Percentiles rank a stretch among this genome's conserved stretches.
Evolutionary conservation across 2,797 vertebrate species (phyloP).

Genomic region (Phoxinus dragarum): DNA sequence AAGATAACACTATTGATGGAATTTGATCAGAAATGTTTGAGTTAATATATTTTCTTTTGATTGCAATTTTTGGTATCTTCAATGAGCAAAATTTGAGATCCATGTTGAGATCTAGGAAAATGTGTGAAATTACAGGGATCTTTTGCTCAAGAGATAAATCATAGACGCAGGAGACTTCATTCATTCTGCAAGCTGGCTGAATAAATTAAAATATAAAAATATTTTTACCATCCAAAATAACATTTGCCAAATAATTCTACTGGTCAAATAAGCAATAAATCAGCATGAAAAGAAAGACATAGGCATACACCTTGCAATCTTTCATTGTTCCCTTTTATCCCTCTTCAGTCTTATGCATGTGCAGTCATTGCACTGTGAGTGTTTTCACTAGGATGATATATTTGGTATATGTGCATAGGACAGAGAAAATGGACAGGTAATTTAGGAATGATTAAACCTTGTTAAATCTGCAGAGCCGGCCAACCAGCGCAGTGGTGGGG

Average conservation of each 20-base stretch:
- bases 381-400: constrained; percentile 17
- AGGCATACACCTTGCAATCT: not conserved
- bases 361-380: constrained; percentile 2
- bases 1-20: not conserved
- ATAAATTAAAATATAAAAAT: not conserved
- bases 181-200: not conserved
- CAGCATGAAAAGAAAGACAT: not conserved
- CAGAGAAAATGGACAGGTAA: constrained; percentile 18
- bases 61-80: not conserved
- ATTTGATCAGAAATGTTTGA: not conserved
- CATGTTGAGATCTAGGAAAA: not conserved
- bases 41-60: not conserved
- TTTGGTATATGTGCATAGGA: constrained; percentile 37
- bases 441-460: constrained; percentile 42
- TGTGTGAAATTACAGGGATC: not conserved
- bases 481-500: not conserved
- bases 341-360: not conserved
- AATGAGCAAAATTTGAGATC: not conserved
- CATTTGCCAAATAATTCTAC: not conserved
- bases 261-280: not conserved
- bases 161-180: not conserved
- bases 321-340: constrained; percentile 1
- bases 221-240: not conserved
- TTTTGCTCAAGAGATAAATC: not conserved
- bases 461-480: constrained; percentile 24